Base-by-base conservation (phyloP, 2,113 vertebrate genomes). In the Castor canadensis region DNA sequence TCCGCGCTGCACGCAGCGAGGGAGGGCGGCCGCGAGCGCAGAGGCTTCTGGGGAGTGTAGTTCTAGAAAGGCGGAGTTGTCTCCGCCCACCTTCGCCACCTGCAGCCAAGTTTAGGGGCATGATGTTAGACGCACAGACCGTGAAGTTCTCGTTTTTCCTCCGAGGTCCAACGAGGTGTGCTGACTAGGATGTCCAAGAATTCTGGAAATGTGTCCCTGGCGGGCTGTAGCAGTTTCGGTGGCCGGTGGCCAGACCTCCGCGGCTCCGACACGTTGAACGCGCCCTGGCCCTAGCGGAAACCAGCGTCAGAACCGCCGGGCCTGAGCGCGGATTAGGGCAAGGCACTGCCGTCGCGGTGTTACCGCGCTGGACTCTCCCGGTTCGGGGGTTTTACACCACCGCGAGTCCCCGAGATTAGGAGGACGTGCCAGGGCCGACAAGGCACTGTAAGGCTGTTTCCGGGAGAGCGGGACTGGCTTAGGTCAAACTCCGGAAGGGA, bases 11-110 rank as follows among this genome's bases (percentile, higher is more conserved):
- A 5, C 38, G 1, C 6, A 3, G 8, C 6, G 49, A 22, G 17
- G 19, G 16, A 54, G 13, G 24, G 0, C 71, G 72, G 84, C 73
- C 80, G 93, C 84, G 79, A 45, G 26, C 79, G 47, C 93, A 40
- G 9, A 88, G 95, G 72, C 54, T 3, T 80, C 85, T 80, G 84
- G 89, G 22, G 49, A 67, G 5, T 89, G 93, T 89, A 85, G 89
- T 89, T 82, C 72, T 30, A 15, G 12, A 22, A 20, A 0, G 2
- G 8, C 7, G n/a, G n/a, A n/a, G n/a, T n/a, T n/a, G n/a, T n/a
- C n/a, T n/a, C n/a, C n/a, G n/a, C n/a, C n/a, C n/a, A n/a, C n/a
- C n/a, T n/a, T n/a, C n/a, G n/a, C 6, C 58, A 20, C 58, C 9
- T 60, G 28, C 58, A 60, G 58, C 24, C 58, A 60, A 60, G 24